Conservation (phyloP, 2,797 vertebrate species). For the Streptopelia turtur region DNA sequence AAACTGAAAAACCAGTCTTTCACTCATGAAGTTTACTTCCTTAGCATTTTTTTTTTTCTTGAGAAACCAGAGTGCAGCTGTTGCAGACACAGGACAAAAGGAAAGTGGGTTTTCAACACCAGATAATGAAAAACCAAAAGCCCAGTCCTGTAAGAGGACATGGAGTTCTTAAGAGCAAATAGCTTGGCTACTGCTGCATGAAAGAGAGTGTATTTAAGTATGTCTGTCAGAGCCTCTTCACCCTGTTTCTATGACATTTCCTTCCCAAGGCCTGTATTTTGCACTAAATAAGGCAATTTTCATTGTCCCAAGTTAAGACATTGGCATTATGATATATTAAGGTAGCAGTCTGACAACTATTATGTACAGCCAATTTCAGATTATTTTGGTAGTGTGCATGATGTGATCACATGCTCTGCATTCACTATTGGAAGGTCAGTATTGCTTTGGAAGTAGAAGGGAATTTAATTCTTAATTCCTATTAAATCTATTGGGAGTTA, state of each 20-base stretch:
- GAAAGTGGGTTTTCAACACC: background rate
- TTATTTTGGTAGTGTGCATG: background rate
- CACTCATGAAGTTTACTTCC: background rate
- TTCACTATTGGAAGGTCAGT: background rate
- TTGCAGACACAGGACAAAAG: background rate
- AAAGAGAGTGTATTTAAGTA: background rate
- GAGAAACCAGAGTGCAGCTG: background rate
- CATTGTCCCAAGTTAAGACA: background rate
- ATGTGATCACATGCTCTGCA: background rate
- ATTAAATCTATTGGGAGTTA: conserved; percentile 39
- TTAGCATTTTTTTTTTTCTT: background rate
- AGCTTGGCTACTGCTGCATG: background rate
- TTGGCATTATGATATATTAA: background rate
- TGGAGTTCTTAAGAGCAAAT: background rate
- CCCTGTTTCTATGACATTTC: background rate
- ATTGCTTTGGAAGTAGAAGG: background rate
- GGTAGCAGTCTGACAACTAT: background rate
- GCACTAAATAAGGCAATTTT: background rate
- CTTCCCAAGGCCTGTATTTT: conserved; percentile 13
- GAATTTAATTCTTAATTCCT: conserved; percentile 47
- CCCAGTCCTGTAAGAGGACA: background rate
- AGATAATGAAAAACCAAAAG: background rate
- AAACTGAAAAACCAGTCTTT: background rate
- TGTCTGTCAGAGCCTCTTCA: background rate
- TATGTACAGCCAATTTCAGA: background rate